A percentile compares a stretch with the other conserved stretches of the same genome.
These are phyloP conservation scores for Danio choprae DNA, from an alignment of 2,797 vertebrate species.

Conservation along the genomic window DNA sequence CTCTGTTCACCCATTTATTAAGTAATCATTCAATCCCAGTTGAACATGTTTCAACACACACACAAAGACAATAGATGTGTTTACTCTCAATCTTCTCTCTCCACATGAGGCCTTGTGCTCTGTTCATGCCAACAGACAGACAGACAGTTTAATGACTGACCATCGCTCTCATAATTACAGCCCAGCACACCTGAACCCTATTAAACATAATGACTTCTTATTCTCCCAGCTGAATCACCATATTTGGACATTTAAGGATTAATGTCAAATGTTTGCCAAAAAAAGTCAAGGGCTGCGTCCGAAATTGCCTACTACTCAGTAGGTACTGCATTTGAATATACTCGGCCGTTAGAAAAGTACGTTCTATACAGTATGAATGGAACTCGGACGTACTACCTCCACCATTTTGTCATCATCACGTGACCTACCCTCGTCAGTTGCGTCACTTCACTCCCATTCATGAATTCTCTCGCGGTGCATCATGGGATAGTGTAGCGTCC, in stretches of 20 bases:
- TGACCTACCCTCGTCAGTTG: no score
- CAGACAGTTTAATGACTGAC: neutral
- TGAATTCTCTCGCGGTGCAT: no score
- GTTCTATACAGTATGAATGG: no score
- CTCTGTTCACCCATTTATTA: constrained; percentile 16
- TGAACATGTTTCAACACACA: constrained; percentile 20
- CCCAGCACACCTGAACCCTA: constrained; percentile 22
- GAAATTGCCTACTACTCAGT: no score
- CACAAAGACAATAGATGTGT: constrained; percentile 11
- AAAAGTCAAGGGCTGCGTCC: no score
- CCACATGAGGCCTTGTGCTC: constrained; percentile 1
- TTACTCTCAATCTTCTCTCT: constrained; percentile 13
- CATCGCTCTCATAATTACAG: constrained; percentile 11
- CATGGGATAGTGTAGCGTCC: no score
- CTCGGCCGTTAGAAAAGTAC: no score
- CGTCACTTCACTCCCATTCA: no score
- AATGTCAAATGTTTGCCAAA: neutral
- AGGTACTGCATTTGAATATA: no score
- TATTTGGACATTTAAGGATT: neutral
- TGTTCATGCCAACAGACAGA: neutral
- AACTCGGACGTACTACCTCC: no score
- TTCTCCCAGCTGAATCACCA: constrained; percentile 10
- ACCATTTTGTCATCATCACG: no score
- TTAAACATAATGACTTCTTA: constrained; percentile 26
- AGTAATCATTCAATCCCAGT: constrained; percentile 8